phyloP scores from a whole-genome alignment of 2,888 invertebrate species.

The Pachymerium ferrugineum region DNA sequence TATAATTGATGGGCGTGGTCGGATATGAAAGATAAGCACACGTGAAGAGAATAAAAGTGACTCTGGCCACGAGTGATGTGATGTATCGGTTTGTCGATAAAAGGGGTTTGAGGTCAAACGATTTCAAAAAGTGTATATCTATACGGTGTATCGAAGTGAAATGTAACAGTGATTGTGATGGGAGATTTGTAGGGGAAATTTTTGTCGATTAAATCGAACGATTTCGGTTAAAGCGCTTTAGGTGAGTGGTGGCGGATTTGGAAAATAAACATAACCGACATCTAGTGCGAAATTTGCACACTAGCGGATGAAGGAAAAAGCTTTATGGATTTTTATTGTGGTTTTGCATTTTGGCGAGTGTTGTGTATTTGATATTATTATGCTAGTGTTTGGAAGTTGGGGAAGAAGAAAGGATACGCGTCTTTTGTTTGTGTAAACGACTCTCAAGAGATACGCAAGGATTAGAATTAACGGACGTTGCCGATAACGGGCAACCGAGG shows the following conservation, averaged over 20 bases:
- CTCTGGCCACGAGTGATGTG: not conserved
- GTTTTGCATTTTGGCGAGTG: too few species aligned
- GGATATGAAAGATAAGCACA: slow-evolving; percentile 9
- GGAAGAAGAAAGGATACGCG: not conserved
- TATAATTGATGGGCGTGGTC: slow-evolving; percentile 27
- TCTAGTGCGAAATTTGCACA: too few species aligned
- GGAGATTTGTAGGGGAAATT: too few species aligned
- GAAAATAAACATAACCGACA: too few species aligned
- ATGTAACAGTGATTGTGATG: not conserved
- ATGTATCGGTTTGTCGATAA: slow-evolving; percentile 6
- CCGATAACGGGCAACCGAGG: slow-evolving; percentile 21
- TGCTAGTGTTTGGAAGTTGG: not conserved
- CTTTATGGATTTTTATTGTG: too few species aligned
- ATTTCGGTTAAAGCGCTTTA: not conserved
- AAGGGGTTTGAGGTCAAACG: slow-evolving; percentile 27
- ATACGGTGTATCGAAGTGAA: not conserved
- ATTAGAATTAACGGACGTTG: slow-evolving; percentile 23
- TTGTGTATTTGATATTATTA: too few species aligned
- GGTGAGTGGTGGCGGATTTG: not conserved
- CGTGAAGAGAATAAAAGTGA: slow-evolving; percentile 21
- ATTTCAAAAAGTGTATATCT: not conserved
- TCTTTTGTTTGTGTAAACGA: slow-evolving; percentile 6
- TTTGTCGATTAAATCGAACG: not conserved
- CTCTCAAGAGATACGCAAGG: slow-evolving; percentile 17
- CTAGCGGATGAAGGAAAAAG: too few species aligned